Evolutionary conservation across 2,888 invertebrate species (phyloP).

Genomic region (Onchidella celtica): DNA sequence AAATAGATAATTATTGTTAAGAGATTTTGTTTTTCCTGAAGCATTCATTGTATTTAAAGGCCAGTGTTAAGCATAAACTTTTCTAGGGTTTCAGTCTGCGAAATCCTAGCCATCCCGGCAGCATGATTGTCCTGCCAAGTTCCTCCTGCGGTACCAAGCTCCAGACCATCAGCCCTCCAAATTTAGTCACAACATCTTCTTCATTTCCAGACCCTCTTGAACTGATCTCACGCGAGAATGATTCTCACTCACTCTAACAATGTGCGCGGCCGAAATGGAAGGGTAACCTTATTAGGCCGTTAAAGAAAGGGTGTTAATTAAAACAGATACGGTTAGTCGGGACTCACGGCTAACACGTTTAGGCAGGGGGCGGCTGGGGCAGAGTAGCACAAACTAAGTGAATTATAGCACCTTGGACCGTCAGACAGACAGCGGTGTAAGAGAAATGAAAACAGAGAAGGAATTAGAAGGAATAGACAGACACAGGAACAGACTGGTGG

Average conservation of each 20-base stretch:
- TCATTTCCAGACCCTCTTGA: conserved; percentile 8
- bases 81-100: too few relatives aligned
- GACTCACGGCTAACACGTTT: background rate
- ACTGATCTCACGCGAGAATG: conserved; percentile 40
- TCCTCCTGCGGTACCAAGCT: background rate
- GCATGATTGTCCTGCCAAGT: too few relatives aligned
- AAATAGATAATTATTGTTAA: too few relatives aligned
- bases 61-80: too few relatives aligned
- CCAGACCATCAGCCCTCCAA: conserved; percentile 8
- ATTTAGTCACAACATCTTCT: conserved; percentile 35
- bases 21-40: too few relatives aligned
- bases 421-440: background rate
- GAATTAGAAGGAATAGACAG: background rate
- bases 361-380: background rate
- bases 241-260: conserved; percentile 24
- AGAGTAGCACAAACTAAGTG: background rate
- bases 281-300: conserved; percentile 31
- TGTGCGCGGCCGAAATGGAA: conserved; percentile 32
- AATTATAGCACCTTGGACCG: conserved; percentile 13
- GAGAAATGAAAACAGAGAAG: background rate
- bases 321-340: conserved; percentile 38
- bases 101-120: too few relatives aligned
- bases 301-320: conserved; percentile 44
- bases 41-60: too few relatives aligned
- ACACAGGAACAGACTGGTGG: background rate